Evolutionary conservation across 1,140 invertebrate genomes (phyloP), one percentile per base, ranked within the genome.

Genomic region (Callitettix versicolor): DNA sequence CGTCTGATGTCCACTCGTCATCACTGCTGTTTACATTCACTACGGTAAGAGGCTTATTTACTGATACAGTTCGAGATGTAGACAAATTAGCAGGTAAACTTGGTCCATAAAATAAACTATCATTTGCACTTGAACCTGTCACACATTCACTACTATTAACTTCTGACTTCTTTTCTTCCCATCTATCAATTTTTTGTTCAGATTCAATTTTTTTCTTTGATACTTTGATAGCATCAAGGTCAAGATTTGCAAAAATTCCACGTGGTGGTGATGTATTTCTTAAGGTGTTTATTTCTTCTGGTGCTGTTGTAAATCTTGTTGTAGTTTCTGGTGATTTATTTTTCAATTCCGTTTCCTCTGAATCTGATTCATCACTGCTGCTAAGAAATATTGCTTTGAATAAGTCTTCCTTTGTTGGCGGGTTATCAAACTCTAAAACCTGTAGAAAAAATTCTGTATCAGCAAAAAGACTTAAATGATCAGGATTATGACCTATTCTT

Each of bases 221-320:
- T 66, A 61, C 9, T 63, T 70, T 57, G 2, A 59, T 7, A 62
- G 47, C 46, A 57, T 82, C 79, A 12, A 85, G 74, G 69, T 85
- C 80, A 20, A 88, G 68, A 57, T 84, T 81, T 0, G 83, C 82
- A 63, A 88, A 88, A 50, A 87, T 84, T 1, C 84, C 84, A 56
- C 79, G 72, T 1, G 82, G 79, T 1, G 82, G 82, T 4, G 81
- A 84, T 9, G 69, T 75, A 54, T 84, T 86, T 49, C 80, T 73
- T 58, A 79, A 68, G 0, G 72, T 44, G 64, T 79, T 79, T 15
- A 68, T 61, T 4, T 68, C 64, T 55, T 55, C 64, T 4, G 65
- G 59, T 50, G 44, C 40, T 17, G 6, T n/a, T n/a, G n/a, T n/a
- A n/a, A n/a, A n/a, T n/a, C n/a, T n/a, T 14, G 42, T 52, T 53